Evolutionary conservation across 2,113 vertebrate genomes (phyloP).

Genomic region (Nymphicus hollandicus): DNA sequence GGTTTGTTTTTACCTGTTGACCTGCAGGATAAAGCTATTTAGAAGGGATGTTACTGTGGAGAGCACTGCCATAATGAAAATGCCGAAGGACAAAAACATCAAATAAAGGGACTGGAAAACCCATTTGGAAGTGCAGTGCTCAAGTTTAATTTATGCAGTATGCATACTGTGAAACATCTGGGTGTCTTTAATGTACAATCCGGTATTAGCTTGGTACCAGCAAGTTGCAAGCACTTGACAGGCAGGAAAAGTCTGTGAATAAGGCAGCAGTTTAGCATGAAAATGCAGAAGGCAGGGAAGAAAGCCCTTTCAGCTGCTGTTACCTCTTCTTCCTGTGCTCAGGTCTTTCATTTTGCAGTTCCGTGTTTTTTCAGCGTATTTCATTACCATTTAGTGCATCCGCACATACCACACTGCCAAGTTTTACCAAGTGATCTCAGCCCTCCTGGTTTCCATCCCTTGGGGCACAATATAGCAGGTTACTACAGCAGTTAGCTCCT

Average conservation of each 20-base stretch:
- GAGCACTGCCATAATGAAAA: conserved; percentile 25
- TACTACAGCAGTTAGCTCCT: background rate
- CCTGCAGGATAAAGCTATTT: conserved; percentile 50
- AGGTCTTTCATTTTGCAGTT: background rate
- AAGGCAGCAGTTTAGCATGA: background rate
- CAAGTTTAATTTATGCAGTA: background rate
- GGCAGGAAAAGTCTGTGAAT: background rate
- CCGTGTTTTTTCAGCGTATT: background rate
- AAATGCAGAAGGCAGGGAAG: background rate
- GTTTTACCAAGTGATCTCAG: background rate
- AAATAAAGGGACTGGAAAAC: background rate
- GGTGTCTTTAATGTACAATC: background rate
- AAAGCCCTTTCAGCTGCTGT: background rate
- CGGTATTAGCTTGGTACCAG: background rate
- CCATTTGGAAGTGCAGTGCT: background rate
- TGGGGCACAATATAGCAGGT: background rate
- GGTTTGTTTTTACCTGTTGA: conserved; percentile 16
- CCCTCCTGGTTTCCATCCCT: background rate
- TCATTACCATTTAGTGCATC: background rate
- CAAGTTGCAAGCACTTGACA: background rate
- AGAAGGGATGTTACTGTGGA: background rate
- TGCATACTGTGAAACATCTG: conserved; percentile 1
- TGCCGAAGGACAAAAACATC: conserved; percentile 55
- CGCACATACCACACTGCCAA: fast-evolving
- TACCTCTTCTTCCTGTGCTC: background rate